Percentiles rank a stretch among this genome's conserved stretches.
phyloP scores from a whole-genome alignment of 2,113 vertebrate species.

The Barbus barbus region DNA sequence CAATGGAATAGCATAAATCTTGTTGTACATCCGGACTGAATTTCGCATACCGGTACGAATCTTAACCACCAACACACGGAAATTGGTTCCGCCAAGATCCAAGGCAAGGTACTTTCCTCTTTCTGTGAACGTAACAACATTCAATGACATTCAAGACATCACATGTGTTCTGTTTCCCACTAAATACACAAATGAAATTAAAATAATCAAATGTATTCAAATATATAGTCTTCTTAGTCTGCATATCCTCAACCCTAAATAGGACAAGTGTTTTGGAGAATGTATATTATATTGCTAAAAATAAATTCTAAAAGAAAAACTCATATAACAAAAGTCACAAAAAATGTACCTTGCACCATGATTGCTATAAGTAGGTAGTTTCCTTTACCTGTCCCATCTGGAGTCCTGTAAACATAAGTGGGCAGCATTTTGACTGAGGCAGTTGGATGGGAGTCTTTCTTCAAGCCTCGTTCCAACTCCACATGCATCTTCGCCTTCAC shows the following conservation, averaged over 20 bases:
- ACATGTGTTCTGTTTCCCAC: background rate
- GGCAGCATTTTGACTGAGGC: constrained; percentile 92
- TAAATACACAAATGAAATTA: background rate
- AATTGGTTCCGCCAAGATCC: constrained; percentile 92
- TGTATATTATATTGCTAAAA: background rate
- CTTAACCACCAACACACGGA: constrained; percentile 89
- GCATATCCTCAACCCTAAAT: background rate
- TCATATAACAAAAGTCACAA: background rate
- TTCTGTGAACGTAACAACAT: constrained; percentile 72
- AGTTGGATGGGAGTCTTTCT: constrained; percentile 67
- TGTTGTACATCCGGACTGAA: constrained; percentile 85
- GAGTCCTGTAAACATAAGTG: constrained; percentile 80
- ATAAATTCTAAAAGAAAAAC: background rate
- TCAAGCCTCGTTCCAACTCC: constrained; percentile 84
- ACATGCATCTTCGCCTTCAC: constrained; percentile 81
- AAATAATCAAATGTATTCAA: background rate
- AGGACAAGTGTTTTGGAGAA: background rate
- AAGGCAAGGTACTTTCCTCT: constrained; percentile 88
- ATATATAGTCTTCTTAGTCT: background rate
- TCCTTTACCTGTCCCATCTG: constrained; percentile 93
- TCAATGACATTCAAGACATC: background rate
- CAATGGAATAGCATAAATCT: constrained; percentile 90
- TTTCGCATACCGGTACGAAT: constrained; percentile 80
- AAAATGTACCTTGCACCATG: background rate
- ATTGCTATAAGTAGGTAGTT: background rate